Evolutionary conservation across 30 jellyfish, hydroid and myxozoan species (phyloP), one percentile per base, ranked within the genome.

Genomic region (Cassiopea andromeda): DNA sequence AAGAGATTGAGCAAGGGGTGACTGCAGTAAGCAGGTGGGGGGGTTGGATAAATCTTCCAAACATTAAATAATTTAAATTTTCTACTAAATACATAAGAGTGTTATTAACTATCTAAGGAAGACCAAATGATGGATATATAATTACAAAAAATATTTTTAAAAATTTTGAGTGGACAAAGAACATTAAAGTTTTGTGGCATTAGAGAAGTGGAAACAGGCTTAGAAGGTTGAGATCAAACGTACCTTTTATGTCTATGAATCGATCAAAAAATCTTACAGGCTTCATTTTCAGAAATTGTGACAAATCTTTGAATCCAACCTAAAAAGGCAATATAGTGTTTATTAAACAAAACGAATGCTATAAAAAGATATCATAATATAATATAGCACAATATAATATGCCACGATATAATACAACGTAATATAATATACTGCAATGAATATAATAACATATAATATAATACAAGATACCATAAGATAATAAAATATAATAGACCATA

Each of bases 291-390:
- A 96, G 82, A 72, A 96, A 92, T 27, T 78, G 97, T 54, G 97
- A 75, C 84, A 96, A 75, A 72, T 96, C 98, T 50, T 91, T 89
- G 70, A 87, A 73, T 7, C 99, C 99, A 83, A 92, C 97, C 99
- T 94, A 76, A 18, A 66, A 13, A 43, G 54, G 14, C 2, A 70
- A 10, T 54, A 54, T 54, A 27, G 38, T 27, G 38, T 27, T 27
- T 27, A 27, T 27, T 27, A 27, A 27, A 27, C 38, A 27, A 27
- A 27, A 27, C 38, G 38, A 27, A 27, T 27, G 38, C 38, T 27
- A 27, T 27, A 27, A 27, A 27, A 27, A 27, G 38, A 27, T 27
- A 27, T 27, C 38, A 27, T 27, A 27, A 27, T 27, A 27, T 27
- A 27, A 27, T 27, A 27, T 27, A 27, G 0, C 38, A 27, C 38